A percentile compares a stretch with the other conserved stretches of the same genome.
Conservation (phyloP, 2,113 vertebrate species). For the Thalassoma bifasciatum region DNA sequence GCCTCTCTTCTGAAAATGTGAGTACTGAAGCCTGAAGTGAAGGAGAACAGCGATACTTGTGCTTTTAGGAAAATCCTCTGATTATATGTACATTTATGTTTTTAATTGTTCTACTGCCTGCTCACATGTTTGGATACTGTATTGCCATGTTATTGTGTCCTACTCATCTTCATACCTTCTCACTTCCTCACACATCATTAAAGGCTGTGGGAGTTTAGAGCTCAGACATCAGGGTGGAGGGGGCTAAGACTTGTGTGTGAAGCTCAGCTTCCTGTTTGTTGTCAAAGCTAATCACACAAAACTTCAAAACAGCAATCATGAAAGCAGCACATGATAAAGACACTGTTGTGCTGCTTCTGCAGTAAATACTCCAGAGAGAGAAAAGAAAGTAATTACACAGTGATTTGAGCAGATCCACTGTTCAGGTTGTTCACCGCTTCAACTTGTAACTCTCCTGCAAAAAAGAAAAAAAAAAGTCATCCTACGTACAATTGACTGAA, state of each 20-base stretch:
- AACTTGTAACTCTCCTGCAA: slow-evolving; percentile 68
- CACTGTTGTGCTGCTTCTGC: neutral
- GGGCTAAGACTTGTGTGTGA: neutral
- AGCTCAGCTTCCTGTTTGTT: slow-evolving; percentile 32
- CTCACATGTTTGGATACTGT: neutral
- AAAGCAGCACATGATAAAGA: slow-evolving; percentile 9
- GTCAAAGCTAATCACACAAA: neutral
- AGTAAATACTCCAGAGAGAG: neutral
- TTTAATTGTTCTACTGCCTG: neutral
- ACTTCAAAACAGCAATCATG: slow-evolving; percentile 14
- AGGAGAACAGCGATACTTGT: neutral
- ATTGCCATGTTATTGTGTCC: neutral
- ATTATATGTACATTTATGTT: too few species aligned
- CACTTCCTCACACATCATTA: too few species aligned
- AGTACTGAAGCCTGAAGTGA: too few species aligned
- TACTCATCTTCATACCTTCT: neutral
- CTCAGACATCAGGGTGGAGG: too few species aligned
- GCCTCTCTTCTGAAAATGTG: neutral
- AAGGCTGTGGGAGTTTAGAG: too few species aligned
- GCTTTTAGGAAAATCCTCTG: neutral
- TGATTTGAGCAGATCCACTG: neutral
- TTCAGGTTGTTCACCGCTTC: neutral
- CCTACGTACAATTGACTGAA: neutral
- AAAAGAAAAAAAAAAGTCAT: neutral
- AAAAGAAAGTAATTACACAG: slow-evolving; percentile 64